Conservation (phyloP, 2,113 vertebrate genomes). For the Hipposideros armiger region DNA sequence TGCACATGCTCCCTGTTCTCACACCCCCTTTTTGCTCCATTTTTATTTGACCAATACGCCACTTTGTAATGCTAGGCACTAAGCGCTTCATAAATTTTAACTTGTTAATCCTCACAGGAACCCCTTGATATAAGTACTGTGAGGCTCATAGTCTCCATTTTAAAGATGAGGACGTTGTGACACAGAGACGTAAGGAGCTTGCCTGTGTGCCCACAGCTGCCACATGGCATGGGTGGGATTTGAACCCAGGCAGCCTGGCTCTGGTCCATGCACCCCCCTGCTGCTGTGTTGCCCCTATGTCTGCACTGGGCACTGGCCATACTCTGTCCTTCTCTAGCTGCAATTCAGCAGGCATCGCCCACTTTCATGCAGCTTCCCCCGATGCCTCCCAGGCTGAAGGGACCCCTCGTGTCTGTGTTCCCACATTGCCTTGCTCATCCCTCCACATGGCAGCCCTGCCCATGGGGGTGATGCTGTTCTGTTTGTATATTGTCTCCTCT, state of each 20-base stretch:
- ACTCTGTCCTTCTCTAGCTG: neutral
- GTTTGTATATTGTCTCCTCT: neutral
- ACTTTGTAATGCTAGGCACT: neutral
- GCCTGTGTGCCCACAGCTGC: neutral
- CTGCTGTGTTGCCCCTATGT: neutral
- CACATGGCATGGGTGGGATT: neutral
- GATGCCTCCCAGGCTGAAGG: neutral
- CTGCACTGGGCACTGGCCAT: neutral
- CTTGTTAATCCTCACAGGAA: conserved; percentile 1
- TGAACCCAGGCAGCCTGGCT: neutral
- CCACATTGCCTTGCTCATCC: neutral
- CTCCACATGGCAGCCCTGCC: neutral
- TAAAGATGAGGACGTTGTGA: neutral
- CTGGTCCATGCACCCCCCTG: rapidly evolving
- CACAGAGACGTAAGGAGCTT: neutral
- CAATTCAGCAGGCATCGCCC: neutral
- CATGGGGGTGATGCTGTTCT: neutral
- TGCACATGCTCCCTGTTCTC: neutral
- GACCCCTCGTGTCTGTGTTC: neutral
- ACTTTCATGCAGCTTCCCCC: neutral
- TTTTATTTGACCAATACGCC: neutral
- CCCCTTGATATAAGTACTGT: neutral
- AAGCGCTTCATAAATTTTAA: neutral
- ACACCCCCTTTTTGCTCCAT: neutral
- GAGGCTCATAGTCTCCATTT: neutral